Base-by-base conservation (phyloP, 2,113 vertebrate genomes). In the Dascyllus trimaculatus region DNA sequence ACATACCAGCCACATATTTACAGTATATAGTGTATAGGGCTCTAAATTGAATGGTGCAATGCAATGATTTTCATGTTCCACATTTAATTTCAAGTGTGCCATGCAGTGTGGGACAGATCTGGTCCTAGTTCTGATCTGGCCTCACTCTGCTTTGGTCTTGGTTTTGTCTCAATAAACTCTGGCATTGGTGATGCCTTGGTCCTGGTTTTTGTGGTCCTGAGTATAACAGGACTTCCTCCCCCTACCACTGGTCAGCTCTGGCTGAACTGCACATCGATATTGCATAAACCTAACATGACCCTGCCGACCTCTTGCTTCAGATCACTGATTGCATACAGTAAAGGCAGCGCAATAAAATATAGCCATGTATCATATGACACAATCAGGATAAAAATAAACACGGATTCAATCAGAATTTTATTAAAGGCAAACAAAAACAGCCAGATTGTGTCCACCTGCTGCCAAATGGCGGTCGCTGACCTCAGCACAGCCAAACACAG, bases 341-440 rank as follows among this genome's bases (percentile, higher is more conserved):
- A 52, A 68, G 22, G 45, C 25, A 17, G 35, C n/a, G 5, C 59
- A 66, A 53, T 82, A 17, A 62, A 15, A 43, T 45, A 81, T 45
- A 58, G 38, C 25, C 4, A 10, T 32, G 46, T 43, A 10, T 60
- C 68, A 58, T 51, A 3, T 45, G 24, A 76, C 21, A 2, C 18
- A 60, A 51, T 54, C 59, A 1, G 4, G 24, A 19, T 1, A 19
- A 75, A 81, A 82, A 87, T 59, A 78, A 78, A 85, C 66, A 83
- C 52, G 45, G 59, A 75, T 72, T 60, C 81, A 83, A 87, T 90
- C 77, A 60, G 51, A 71, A 45, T 78, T 57, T 46, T 82, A 76
- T 80, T 84, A 43, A 88, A 89, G 54, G 81, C 79, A 83, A 87
- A 92, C 71, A 86, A 72, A 79, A 90, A 38, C 75, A 62, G 59